Conservation (phyloP, 1,140 invertebrate species). For the Rhopalosiphum padi region DNA sequence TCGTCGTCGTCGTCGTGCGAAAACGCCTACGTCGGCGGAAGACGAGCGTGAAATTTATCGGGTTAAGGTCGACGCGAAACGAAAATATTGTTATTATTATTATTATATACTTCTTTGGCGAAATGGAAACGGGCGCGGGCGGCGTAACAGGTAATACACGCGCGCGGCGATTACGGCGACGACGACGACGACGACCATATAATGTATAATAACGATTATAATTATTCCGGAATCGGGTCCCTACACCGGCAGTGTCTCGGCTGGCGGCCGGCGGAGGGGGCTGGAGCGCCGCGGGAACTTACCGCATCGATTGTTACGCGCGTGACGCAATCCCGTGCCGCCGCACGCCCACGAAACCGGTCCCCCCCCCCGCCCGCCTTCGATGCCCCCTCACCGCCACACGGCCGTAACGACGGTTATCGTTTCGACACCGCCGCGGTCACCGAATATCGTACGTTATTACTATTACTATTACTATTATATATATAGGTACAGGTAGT, state of each 20-base stretch:
- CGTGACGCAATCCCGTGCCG: background rate
- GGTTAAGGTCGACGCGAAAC: constrained; percentile 28
- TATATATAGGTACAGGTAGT: background rate
- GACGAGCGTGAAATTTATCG: constrained; percentile 9
- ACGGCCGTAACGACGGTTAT: background rate
- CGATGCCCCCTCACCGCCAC: background rate
- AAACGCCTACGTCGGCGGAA: constrained; percentile 6
- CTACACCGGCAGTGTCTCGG: background rate
- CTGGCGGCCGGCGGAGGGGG: background rate
- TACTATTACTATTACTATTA: background rate
- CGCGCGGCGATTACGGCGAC: background rate
- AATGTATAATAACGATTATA: background rate
- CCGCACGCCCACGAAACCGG: constrained; percentile 33
- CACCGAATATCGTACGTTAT: background rate
- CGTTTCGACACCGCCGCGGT: background rate
- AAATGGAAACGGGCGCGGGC: background rate
- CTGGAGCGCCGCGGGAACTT: background rate
- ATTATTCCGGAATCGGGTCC: constrained; percentile 36
- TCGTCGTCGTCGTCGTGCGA: background rate
- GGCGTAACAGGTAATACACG: background rate
- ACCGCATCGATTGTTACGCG: constrained; percentile 26
- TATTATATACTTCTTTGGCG: background rate
- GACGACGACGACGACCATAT: background rate
- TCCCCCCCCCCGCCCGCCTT: background rate
- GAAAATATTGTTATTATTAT: background rate